These are phyloP conservation scores for Muscicapa adusta DNA, from an alignment of 2,113 vertebrate species.

Conservation along the genomic window DNA sequence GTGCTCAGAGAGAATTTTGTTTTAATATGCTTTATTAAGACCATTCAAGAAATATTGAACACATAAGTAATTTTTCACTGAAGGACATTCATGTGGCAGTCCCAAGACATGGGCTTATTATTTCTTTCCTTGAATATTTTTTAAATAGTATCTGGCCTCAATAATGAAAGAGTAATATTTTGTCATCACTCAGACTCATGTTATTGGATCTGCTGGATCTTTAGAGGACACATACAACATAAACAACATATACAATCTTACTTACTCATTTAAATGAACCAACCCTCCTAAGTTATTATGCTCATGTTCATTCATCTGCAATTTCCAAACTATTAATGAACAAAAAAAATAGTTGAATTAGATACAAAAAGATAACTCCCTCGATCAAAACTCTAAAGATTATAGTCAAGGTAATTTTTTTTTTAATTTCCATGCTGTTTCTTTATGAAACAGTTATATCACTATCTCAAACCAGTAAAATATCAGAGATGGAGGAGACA, in stretches of 20 bases:
- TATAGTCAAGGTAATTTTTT: not conserved
- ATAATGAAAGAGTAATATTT: not conserved
- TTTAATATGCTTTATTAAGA: slow-evolving; percentile 33
- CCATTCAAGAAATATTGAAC: not conserved
- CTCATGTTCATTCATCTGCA: not conserved
- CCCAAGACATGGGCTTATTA: not conserved
- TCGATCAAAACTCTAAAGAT: not conserved
- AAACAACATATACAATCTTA: not conserved
- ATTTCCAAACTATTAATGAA: not conserved
- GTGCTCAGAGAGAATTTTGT: not conserved
- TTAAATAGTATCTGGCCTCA: not conserved
- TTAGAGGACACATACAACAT: not conserved
- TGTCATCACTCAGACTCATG: not conserved
- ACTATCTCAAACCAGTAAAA: not conserved
- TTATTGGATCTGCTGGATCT: not conserved
- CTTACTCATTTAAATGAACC: not conserved
- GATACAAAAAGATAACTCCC: not conserved
- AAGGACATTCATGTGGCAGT: not conserved
- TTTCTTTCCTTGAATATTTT: not conserved
- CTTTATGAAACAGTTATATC: not conserved
- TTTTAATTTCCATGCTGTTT: not conserved
- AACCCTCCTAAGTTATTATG: not conserved
- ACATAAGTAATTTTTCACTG: slow-evolving; percentile 5
- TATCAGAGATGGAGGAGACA: not conserved
- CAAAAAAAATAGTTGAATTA: not conserved